Base-by-base conservation (phyloP, 2,888 invertebrate genomes). In the Tipula vernalis region DNA sequence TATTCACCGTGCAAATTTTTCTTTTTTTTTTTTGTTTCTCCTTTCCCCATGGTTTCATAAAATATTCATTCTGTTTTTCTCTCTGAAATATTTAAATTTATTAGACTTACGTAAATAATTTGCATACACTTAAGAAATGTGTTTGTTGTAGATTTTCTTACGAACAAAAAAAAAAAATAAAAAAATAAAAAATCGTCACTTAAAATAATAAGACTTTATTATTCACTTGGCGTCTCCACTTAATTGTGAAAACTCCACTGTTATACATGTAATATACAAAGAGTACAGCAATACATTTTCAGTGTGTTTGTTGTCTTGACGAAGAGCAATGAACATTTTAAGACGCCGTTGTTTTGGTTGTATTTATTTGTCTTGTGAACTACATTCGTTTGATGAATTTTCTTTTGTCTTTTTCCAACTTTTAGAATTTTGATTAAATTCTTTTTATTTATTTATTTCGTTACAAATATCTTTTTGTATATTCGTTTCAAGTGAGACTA, bases 341-440 rank as follows among this genome's bases (percentile, higher is more conserved):
- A 28, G 71, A 28, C 51, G 51, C 4, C 28, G 28, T 71, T 71
- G 15, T n/a, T 18, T 28, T 71, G 28, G 71, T 71, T 28, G 71
- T 71, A 28, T 71, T 71, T 71, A 71, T 71, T 71, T 71, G 28
- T 71, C 71, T 71, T 10, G 28, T 71, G 71, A 71, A 71, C 71
- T 71, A 71, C 71, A 71, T 71, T 71, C 71, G 71, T 71, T 71
- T 15, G 71, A 28, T 71, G 28, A 71, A 71, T 71, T 71, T 71
- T 71, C 71, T 18, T 41, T 71, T 8, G 71, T 28, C 71, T 71
- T 28, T 71, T 28, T 28, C 28, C 28, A 71, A 28, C 71, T 28
- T 71, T 71, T 71, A 71, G 71, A 71, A 71, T 71, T 71, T 71
- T 71, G 71, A 71, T 71, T 71, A 71, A 71, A 71, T 71, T 71